Percentiles rank a stretch among this genome's conserved stretches.
These are phyloP conservation scores for Folsomia manolachei DNA, from an alignment of 2,888 invertebrate genomes.

Conservation along the genomic window DNA sequence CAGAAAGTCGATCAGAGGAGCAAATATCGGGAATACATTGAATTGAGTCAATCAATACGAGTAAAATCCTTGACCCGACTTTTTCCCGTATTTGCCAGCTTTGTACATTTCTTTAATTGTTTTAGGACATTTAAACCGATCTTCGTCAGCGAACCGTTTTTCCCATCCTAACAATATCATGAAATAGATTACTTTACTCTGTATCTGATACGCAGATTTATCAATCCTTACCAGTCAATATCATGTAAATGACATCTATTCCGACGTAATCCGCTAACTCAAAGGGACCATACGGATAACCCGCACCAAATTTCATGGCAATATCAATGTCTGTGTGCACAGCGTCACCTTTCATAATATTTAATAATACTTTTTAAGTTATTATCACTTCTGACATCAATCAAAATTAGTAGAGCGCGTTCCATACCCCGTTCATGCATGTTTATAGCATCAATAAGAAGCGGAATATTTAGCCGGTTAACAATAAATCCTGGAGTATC, in stretches of 20 bases:
- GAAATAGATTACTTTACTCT: no score
- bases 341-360: slow-evolving; percentile 26
- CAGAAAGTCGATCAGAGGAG: no score
- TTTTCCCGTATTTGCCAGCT: slow-evolving; percentile 59
- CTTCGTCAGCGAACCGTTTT: slow-evolving; percentile 18
- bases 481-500: slow-evolving; percentile 63
- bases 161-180: slow-evolving; percentile 31
- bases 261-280: slow-evolving; percentile 61
- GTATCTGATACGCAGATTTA: background rate
- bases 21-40: no score
- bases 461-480: slow-evolving; percentile 60
- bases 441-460: slow-evolving; percentile 59
- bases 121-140: slow-evolving; percentile 20
- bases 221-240: slow-evolving; percentile 7
- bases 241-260: slow-evolving; percentile 59
- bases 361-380: background rate
- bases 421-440: slow-evolving; percentile 59
- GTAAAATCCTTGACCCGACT: slow-evolving; percentile 62
- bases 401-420: no score
- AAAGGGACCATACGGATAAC: slow-evolving; percentile 62
- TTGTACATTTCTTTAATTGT: slow-evolving; percentile 56
- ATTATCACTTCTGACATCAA: background rate
- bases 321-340: slow-evolving; percentile 58
- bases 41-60: no score
- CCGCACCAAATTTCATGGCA: slow-evolving; percentile 62